phyloP scores from a whole-genome alignment of 1,140 invertebrate species.

The Caerostris extrusa region DNA sequence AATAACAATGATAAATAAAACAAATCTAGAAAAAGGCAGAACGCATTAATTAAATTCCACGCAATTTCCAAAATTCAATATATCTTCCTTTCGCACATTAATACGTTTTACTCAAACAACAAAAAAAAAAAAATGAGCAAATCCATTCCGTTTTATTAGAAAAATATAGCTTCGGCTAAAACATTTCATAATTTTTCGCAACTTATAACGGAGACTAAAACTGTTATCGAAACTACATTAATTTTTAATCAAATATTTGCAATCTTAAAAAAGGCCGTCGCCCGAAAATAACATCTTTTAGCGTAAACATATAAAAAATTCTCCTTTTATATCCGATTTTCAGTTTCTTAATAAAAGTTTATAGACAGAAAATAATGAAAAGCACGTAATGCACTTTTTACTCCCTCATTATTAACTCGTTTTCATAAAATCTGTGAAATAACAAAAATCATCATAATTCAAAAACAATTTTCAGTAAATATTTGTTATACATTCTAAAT shows the following conservation, averaged over 20 bases:
- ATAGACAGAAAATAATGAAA: not conserved
- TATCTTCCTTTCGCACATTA: too few species aligned
- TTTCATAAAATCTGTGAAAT: not conserved
- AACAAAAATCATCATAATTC: not conserved
- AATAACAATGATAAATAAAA: too few species aligned
- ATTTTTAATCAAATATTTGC: conserved; percentile 20
- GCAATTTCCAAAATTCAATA: too few species aligned
- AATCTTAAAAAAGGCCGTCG: not conserved
- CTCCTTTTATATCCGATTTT: not conserved
- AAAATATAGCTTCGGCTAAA: not conserved
- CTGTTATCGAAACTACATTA: not conserved
- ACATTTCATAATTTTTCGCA: not conserved
- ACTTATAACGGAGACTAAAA: not conserved
- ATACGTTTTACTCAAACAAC: too few species aligned
- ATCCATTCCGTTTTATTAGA: not conserved
- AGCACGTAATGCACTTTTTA: not conserved
- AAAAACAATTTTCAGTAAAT: conserved; percentile 11
- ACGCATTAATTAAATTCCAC: too few species aligned
- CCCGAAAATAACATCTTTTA: not conserved
- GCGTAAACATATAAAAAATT: conserved; percentile 19
- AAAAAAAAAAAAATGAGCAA: too few species aligned
- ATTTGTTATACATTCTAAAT: conserved; percentile 14
- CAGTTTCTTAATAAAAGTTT: not conserved
- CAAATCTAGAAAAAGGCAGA: too few species aligned
- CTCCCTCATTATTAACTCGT: conserved; percentile 13